Evolutionary conservation across 2,797 vertebrate species (phyloP).

Genomic region (Danio kyathit): DNA sequence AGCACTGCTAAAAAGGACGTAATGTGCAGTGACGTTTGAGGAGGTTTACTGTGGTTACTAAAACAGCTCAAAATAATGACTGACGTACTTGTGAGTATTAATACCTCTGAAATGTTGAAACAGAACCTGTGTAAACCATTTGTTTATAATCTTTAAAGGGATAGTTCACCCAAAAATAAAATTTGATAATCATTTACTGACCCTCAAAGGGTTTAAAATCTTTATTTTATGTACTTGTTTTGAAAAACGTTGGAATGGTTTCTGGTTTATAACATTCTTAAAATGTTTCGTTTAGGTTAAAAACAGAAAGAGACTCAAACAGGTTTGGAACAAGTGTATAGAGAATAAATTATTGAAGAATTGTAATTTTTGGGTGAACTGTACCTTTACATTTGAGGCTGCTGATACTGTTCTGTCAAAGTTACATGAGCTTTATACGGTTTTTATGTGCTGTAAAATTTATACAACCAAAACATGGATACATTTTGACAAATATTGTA

Average conservation of each 20-base stretch:
- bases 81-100: slow-evolving; percentile 32
- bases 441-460: neutral
- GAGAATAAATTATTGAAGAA: too few species aligned
- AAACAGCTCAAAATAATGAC: slow-evolving; percentile 45
- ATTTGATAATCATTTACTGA: too few species aligned
- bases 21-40: neutral
- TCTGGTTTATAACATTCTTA: too few species aligned
- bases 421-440: neutral
- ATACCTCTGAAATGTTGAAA: neutral
- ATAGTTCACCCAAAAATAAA: too few species aligned
- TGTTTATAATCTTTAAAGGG: neutral
- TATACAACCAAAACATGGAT: neutral
- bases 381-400: too few species aligned
- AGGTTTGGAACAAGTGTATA: too few species aligned
- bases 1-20: slow-evolving; percentile 1
- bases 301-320: too few species aligned
- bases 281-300: too few species aligned
- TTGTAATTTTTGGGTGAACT: too few species aligned
- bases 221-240: too few species aligned
- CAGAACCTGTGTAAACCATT: neutral
- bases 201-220: too few species aligned
- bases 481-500: neutral
- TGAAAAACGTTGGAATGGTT: too few species aligned
- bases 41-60: slow-evolving; percentile 14
- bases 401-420: neutral